phyloP scores from a whole-genome alignment of 2,113 vertebrate species.

The Austrofundulus limnaeus region DNA sequence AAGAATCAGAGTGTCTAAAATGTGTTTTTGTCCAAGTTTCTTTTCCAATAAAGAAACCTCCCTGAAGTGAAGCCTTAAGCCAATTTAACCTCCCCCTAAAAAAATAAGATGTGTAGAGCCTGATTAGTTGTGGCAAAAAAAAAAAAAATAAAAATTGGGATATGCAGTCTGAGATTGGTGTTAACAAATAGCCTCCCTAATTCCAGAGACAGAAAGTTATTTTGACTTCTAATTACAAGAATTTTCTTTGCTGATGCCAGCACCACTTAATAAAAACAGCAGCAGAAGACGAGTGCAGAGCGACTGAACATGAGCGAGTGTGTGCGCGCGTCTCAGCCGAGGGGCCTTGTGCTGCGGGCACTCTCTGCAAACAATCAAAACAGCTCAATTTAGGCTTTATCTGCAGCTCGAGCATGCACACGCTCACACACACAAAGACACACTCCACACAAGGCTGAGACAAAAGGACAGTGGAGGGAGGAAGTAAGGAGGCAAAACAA shows the following conservation, averaged over 20 bases:
- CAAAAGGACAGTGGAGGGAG: conserved; percentile 62
- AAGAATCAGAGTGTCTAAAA: conserved; percentile 8
- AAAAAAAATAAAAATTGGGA: conserved; percentile 49
- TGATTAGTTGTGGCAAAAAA: conserved; percentile 53
- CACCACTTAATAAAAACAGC: conserved; percentile 71
- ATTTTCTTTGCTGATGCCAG: conserved; percentile 72
- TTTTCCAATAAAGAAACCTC: conserved; percentile 20
- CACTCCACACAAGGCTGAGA: conserved; percentile 50
- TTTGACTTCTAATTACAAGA: conserved; percentile 80
- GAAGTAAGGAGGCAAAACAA: conserved; percentile 46
- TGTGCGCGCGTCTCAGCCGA: conserved; percentile 42
- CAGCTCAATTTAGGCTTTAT: conserved; percentile 78
- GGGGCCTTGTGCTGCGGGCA: conserved; percentile 66
- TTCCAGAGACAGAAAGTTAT: conserved; percentile 71
- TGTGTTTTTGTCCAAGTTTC: conserved; percentile 19
- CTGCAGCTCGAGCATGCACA: conserved; percentile 64
- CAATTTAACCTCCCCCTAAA: conserved; percentile 3
- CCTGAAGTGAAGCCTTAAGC: conserved; percentile 42
- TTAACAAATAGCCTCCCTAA: conserved; percentile 65
- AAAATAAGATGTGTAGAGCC: conserved; percentile 51
- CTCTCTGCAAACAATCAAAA: conserved; percentile 76
- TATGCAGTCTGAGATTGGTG: conserved; percentile 44
- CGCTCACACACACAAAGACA: conserved; percentile 22
- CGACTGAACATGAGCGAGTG: conserved; percentile 31
- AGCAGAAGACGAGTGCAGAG: conserved; percentile 44